A percentile compares a stretch with the other conserved stretches of the same genome.
These are phyloP conservation scores for Anguilla japonica DNA, from an alignment of 2,113 vertebrate genomes.

Conservation along the genomic window DNA sequence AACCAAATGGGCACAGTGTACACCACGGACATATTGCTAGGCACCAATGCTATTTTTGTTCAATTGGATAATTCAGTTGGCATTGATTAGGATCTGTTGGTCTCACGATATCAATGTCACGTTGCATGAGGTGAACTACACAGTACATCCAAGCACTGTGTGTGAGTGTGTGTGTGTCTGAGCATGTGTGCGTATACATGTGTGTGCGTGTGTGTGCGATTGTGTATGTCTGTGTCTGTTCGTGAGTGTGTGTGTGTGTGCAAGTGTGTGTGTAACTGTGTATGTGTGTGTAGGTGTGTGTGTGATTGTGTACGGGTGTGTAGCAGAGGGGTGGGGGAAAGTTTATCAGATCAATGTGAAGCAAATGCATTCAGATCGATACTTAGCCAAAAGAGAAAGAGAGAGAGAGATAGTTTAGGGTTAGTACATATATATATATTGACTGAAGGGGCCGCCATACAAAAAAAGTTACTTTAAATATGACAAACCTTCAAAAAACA, in stretches of 20 bases:
- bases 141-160: background rate
- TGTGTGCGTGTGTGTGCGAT: background rate
- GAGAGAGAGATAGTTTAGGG: background rate
- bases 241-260: too few relatives aligned
- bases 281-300: background rate
- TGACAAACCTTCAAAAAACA: background rate
- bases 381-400: slow-evolving; percentile 48
- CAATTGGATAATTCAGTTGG: background rate
- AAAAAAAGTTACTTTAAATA: background rate
- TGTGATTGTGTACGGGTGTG: background rate
- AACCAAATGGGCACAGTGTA: too few relatives aligned
- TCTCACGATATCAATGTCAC: background rate
- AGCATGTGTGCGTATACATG: background rate
- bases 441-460: background rate
- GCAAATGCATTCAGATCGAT: slow-evolving; percentile 79
- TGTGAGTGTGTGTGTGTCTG: background rate
- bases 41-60: background rate
- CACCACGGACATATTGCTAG: background rate
- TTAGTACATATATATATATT: background rate
- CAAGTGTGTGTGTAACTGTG: background rate
- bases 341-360: slow-evolving; percentile 66
- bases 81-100: background rate
- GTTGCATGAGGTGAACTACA: background rate
- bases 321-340: slow-evolving; percentile 30
- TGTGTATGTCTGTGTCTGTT: background rate